Base-by-base conservation (phyloP, 2,797 vertebrate genomes). In the Numenius phaeopus region DNA sequence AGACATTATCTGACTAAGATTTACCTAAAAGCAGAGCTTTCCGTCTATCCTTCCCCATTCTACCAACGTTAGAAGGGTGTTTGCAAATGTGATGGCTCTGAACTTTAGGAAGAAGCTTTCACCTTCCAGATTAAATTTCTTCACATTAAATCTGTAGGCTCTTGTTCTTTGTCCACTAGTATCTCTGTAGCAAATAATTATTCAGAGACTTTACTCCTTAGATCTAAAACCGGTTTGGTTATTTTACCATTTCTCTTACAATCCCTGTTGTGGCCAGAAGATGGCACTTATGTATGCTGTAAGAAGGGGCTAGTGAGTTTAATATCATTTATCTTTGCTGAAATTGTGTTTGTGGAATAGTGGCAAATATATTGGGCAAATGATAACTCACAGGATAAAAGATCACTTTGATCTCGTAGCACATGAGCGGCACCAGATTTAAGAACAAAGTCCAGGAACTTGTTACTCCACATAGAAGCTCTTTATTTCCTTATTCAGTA, bases 361-460 rank as follows among this genome's bases (percentile, higher is more conserved):
- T 72, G 39, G 39, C 44, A 27, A 55, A 17, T n/a, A 44, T 59
- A 62, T 5, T 3, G 80, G 47, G 59, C 85, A 59, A 17, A n/a
- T 14, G 76, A 23, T 83, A 34, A 90, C 39, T 37, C 32, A 1
- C 42, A 26, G 83, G 52, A 81, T 83, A 65, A 86, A 83, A 69
- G 57, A 30, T 64, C 26, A 1, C 87, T 96, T 95, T 89, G 89
- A 85, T 92, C 79, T 73, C 4, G 0, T 5, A 26, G 73, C 64
- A 20, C 90, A 87, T 26, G 75, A 80, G 78, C 78, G 69, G 52
- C 71, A 58, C n/a, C 84, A 84, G 81, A 85, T 73, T 75, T 8
- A 18, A 92, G 87, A 96, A 94, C 84, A 86, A 96, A 97, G 94
- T 71, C n/a, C 83, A 67, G 81, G 90, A 96, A 89, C 82, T 93